Evolutionary conservation across 2,888 invertebrate genomes (phyloP).

Genomic region (Hybos culiciformis): DNA sequence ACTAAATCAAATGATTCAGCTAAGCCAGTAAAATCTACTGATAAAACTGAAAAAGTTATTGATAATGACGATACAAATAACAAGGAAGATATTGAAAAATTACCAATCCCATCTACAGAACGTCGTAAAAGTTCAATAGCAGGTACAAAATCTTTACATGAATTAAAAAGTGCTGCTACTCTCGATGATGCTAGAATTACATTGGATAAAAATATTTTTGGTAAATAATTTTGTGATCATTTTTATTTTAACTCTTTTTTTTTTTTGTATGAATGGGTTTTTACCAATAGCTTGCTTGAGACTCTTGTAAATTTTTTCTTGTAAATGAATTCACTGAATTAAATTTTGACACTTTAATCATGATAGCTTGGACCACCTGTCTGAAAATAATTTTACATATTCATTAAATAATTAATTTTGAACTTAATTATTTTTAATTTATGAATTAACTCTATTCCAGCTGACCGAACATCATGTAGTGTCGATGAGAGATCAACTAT

Average conservation of each 20-base stretch:
- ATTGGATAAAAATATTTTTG: constrained; percentile 18
- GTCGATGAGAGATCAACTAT: constrained; percentile 49
- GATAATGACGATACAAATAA: constrained; percentile 8
- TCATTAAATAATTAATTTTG: too few relatives aligned
- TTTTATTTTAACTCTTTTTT: neutral
- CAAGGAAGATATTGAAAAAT: constrained; percentile 5
- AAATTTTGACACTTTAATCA: too few relatives aligned
- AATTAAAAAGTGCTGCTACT: constrained; percentile 35
- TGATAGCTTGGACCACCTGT: too few relatives aligned
- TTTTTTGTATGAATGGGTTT: too few relatives aligned
- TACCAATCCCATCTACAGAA: constrained; percentile 13
- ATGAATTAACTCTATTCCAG: too few relatives aligned
- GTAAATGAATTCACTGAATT: too few relatives aligned
- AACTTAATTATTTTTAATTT: too few relatives aligned
- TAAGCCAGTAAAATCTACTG: too few relatives aligned
- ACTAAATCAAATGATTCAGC: constrained; percentile 51
- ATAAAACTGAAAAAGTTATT: too few relatives aligned
- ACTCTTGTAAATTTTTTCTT: too few relatives aligned
- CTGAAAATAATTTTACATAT: too few relatives aligned
- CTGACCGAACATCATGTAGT: constrained; percentile 24
- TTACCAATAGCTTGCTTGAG: too few relatives aligned
- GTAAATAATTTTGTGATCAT: constrained; percentile 21
- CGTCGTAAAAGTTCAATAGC: constrained; percentile 31
- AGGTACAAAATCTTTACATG: constrained; percentile 34
- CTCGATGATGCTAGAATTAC: constrained; percentile 20